Evolutionary conservation across 92 coral and sea anemone species (phyloP), one percentile per base, ranked within the genome.

Genomic region (Porites divaricata): DNA sequence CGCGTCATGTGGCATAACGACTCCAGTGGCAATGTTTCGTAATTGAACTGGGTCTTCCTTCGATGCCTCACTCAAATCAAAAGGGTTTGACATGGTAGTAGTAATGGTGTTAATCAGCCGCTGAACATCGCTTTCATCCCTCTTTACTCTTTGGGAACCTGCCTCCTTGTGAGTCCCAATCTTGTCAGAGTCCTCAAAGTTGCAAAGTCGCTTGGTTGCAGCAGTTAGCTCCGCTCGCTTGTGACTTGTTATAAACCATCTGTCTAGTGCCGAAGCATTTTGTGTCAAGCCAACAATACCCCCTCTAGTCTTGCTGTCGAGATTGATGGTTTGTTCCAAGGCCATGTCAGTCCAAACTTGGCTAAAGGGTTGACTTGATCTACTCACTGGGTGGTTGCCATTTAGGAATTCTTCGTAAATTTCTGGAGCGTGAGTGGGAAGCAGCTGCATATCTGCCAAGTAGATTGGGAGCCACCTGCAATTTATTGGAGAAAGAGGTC

Each of bases 291-390:
- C 96, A 26, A 26, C 35, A 26, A 26, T 26, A 26, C 35, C 94
- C 53, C 94, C 93, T 57, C 71, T 81, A 51, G 90, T 50, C 83
- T 93, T 93, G 66, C 92, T 84, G 88, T 93, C 97, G 81, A 80
- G 88, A 71, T 93, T 93, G 49, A 90, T 86, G 75, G 67, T 88
- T 69, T 92, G 95, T 52, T 92, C 93, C 13, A 92, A 70, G 12
- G 95, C 95, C 91, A 88, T 88, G 71, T 86, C 90, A 23, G 90
- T 82, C 93, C 93, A 90, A 61, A 90, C 90, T 65, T 90, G 94
- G 74, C 86, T 45, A 66, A 92, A 92, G 57, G 93, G 91, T 41
- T 89, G 91, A 45, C 54, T 26, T 24, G 91, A 82, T 49, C 91
- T 72, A 75, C 63, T 78, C n/a, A 66, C 79, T 14, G 77, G 21